These are phyloP conservation scores for Parasteatoda tepidariorum DNA, from an alignment of 1,140 invertebrate genomes.

Conservation along the genomic window DNA sequence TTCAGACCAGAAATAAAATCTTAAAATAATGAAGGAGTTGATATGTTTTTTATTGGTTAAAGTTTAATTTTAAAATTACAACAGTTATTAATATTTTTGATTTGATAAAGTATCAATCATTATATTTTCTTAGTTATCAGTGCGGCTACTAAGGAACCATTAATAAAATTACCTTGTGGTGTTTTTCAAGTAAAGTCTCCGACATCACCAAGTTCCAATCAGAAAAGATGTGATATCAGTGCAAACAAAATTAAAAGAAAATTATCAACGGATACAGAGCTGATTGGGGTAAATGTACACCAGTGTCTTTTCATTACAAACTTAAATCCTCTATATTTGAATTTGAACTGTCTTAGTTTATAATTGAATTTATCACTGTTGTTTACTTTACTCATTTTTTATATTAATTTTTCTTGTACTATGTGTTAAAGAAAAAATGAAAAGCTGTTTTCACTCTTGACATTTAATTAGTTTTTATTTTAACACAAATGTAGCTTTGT, in stretches of 20 bases:
- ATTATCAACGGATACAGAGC: not conserved
- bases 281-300: not conserved
- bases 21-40: not conserved
- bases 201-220: not conserved
- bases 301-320: not conserved
- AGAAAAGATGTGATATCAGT: not conserved
- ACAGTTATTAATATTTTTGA: not conserved
- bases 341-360: not conserved
- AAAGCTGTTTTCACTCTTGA: no score
- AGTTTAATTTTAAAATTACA: not conserved
- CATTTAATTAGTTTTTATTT: no score
- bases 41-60: not conserved
- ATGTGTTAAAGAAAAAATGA: no score
- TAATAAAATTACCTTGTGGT: conserved; percentile 17
- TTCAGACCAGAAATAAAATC: not conserved
- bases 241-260: not conserved
- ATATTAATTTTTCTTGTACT: no score
- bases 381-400: no score
- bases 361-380: no score
- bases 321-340: not conserved
- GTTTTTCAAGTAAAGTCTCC: not conserved
- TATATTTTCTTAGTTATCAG: not conserved
- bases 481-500: conserved; percentile 19
- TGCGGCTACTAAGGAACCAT: not conserved
- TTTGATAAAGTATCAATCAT: not conserved